These are phyloP conservation scores for Sus scrofa DNA, from an alignment of 2,113 vertebrate genomes.

Conservation along the genomic window DNA sequence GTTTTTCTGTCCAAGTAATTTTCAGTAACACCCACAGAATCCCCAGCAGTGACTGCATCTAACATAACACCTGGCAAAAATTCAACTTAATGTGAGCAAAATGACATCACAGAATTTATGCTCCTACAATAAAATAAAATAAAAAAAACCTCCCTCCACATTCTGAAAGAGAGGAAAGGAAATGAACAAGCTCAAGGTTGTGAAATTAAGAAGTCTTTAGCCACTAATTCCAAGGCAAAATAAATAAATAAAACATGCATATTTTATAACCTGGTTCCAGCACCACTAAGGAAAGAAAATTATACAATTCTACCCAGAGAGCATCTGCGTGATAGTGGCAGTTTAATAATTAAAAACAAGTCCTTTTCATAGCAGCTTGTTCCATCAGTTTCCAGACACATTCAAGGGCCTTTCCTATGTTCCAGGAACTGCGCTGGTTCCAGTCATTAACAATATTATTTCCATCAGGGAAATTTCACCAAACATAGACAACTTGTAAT, in stretches of 20 bases:
- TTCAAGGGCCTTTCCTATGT: not conserved
- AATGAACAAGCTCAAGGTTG: constrained; percentile 56
- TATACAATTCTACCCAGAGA: constrained; percentile 72
- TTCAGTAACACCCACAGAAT: constrained; percentile 74
- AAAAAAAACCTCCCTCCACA: constrained; percentile 23
- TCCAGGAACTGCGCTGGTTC: not conserved
- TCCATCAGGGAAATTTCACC: not conserved
- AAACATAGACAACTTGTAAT: not conserved
- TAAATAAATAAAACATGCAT: constrained; percentile 80
- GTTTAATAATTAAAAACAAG: constrained; percentile 86
- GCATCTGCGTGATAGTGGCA: constrained; percentile 60
- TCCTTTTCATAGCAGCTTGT: constrained; percentile 50
- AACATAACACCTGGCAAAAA: constrained; percentile 77
- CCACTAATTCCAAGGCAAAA: constrained; percentile 72
- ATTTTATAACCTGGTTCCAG: constrained; percentile 77
- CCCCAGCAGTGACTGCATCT: constrained; percentile 63
- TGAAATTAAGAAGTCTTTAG: constrained; percentile 70
- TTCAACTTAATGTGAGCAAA: constrained; percentile 76
- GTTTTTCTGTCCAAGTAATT: constrained; percentile 77
- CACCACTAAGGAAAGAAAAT: constrained; percentile 81
- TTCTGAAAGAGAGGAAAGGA: constrained; percentile 57
- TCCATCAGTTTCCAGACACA: not conserved
- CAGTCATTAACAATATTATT: not conserved
- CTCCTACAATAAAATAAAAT: not conserved
- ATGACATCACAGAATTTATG: constrained; percentile 44